A percentile compares a stretch with the other conserved stretches of the same genome.
phyloP scores from a whole-genome alignment of 1,140 invertebrate genomes.

The Orius insidiosus region DNA sequence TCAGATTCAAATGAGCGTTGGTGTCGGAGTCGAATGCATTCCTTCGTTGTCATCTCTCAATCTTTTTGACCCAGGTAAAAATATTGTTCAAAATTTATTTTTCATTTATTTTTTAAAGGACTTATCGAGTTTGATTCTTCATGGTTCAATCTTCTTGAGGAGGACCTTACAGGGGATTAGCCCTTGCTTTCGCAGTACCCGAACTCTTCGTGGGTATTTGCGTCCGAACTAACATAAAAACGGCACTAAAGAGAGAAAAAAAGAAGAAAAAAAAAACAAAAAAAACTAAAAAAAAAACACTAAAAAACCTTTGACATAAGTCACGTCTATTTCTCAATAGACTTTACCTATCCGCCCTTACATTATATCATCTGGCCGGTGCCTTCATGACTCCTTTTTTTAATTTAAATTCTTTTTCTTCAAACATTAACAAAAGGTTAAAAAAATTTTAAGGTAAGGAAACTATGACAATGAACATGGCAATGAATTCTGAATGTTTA shows the following conservation, averaged over 20 bases:
- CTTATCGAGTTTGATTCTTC: conserved; percentile 2
- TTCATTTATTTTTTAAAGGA: background rate
- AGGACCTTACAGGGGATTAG: conserved; percentile 7
- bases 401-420: conserved; percentile 7
- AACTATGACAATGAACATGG: conserved; percentile 3
- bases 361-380: conserved; percentile 12
- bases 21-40: conserved; percentile 16
- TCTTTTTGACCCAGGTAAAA: conserved; percentile 16
- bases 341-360: conserved; percentile 9
- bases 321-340: background rate
- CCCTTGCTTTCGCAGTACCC: conserved; percentile 15
- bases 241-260: conserved; percentile 5
- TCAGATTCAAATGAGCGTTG: conserved; percentile 13
- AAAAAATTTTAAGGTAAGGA: conserved; percentile 5
- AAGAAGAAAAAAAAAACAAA: too few species aligned
- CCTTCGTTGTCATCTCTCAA: conserved; percentile 14
- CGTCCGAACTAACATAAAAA: conserved; percentile 10
- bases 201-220: conserved; percentile 18
- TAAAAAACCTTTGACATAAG: too few species aligned
- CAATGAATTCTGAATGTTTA: too few species aligned
- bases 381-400: conserved; percentile 7
- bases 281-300: too few species aligned
- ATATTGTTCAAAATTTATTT: background rate
- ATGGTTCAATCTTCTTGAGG: background rate
- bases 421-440: background rate